Evolutionary conservation across 2,113 vertebrate genomes (phyloP).

Genomic region (Cheirogaleus medius): DNA sequence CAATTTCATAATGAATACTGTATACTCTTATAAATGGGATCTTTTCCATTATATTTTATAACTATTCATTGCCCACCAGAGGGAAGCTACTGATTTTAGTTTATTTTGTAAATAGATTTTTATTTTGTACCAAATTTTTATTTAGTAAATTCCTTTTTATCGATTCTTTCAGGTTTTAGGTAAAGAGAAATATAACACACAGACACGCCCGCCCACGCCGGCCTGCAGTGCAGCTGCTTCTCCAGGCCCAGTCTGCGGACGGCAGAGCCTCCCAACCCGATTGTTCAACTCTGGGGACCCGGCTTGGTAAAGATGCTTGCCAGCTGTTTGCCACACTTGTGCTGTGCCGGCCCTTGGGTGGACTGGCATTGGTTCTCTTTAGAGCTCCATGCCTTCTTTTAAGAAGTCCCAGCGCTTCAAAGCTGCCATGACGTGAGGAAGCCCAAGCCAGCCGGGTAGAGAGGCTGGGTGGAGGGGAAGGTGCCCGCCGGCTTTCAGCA

Average conservation of each 20-base stretch:
- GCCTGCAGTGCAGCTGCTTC: too few relatives aligned
- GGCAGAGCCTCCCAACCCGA: neutral
- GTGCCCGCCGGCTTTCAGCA: too few relatives aligned
- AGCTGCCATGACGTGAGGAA: neutral
- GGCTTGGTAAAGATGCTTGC: neutral
- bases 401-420: neutral
- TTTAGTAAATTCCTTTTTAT: neutral
- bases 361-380: neutral
- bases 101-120: neutral
- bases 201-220: too few relatives aligned
- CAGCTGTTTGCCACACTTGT: neutral
- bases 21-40: neutral
- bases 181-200: neutral
- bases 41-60: slow-evolving; percentile 20
- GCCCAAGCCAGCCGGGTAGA: neutral
- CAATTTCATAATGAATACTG: neutral
- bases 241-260: too few relatives aligned
- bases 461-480: neutral
- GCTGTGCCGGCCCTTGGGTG: neutral
- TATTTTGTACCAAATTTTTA: neutral
- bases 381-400: neutral
- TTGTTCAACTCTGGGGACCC: neutral
- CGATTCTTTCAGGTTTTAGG: neutral
- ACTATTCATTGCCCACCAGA: neutral
- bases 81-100: neutral